Base-by-base conservation (phyloP, 2,113 vertebrate genomes). In the Colaptes auratus region DNA sequence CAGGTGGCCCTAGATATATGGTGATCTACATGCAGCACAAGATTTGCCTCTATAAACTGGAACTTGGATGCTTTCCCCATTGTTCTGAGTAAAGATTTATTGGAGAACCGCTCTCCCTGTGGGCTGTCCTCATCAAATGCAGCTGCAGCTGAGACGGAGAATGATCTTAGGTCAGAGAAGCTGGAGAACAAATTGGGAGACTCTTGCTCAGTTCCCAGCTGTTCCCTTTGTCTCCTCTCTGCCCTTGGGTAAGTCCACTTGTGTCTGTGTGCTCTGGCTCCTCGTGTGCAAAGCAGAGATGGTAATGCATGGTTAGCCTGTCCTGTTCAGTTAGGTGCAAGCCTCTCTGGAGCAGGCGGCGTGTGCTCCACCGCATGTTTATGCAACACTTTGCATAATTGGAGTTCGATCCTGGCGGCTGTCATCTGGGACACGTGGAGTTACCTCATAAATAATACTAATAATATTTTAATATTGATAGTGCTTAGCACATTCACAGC, bases 381-480 rank as follows among this genome's bases (percentile, higher is more conserved):
- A 94, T 90, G 88, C 95, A 96, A 96, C 70, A 42, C 74, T 92
- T 90, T 93, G 80, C 70, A 70, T 90, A 88, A 91, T 93, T 88
- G 46, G 77, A 56, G 28, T 78, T 86, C 89, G 39, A 81, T 93
- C 85, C 91, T 52, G 17, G 86, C 77, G 84, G 64, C 44, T 90
- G 80, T 78, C 93, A 81, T 90, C 70, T 83, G 84, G 88, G 76
- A 91, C 82, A 73, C 4, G 42, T 65, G 70, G 90, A 86, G 55
- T 66, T 70, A 83, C 65, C 83, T 91, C 80, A 92, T 90, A 96
- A 95, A 95, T 94, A 95, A 95, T 70, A 94, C 70, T 96, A 95
- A 88, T 95, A 94, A 88, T 93, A 82, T 84, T 94, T 95, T 93
- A 96, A 96, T 95, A 95, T 95, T 90, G 82, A 81, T 94, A 94